These are phyloP conservation scores for Heliconius melpomene DNA, from an alignment of 1,140 invertebrate genomes.

Conservation along the genomic window DNA sequence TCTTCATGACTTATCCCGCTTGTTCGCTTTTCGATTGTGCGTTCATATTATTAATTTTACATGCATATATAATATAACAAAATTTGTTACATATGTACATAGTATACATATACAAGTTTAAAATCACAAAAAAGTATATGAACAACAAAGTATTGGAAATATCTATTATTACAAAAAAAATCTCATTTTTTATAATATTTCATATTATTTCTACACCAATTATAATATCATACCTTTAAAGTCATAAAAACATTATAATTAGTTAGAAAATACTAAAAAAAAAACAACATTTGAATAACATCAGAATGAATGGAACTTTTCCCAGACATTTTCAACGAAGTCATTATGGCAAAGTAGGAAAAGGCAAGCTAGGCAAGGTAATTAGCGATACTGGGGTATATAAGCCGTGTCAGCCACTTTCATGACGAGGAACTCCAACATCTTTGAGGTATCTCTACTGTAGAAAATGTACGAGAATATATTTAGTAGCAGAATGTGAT, in stretches of 20 bases:
- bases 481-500: neutral
- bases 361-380: slow-evolving; percentile 5
- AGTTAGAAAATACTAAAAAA: neutral
- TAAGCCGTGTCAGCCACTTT: slow-evolving; percentile 4
- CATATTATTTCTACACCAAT: too few species aligned
- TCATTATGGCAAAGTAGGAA: slow-evolving; percentile 6
- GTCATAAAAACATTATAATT: neutral
- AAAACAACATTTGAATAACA: slow-evolving; percentile 1
- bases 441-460: neutral
- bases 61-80: too few species aligned
- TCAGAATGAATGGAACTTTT: neutral
- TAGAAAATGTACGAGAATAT: neutral
- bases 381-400: slow-evolving; percentile 12
- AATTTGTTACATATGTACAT: too few species aligned
- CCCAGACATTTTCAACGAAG: slow-evolving; percentile 4
- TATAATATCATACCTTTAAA: neutral
- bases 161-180: too few species aligned
- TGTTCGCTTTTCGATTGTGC: too few species aligned
- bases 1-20: too few species aligned
- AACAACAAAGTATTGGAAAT: too few species aligned
- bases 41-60: too few species aligned
- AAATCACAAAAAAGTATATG: too few species aligned
- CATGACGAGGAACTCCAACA: neutral
- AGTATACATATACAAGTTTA: too few species aligned
- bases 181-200: too few species aligned